A percentile compares a stretch with the other conserved stretches of the same genome.
Conservation (phyloP, 2,797 vertebrate genomes). For the Margarornis squamiger region DNA sequence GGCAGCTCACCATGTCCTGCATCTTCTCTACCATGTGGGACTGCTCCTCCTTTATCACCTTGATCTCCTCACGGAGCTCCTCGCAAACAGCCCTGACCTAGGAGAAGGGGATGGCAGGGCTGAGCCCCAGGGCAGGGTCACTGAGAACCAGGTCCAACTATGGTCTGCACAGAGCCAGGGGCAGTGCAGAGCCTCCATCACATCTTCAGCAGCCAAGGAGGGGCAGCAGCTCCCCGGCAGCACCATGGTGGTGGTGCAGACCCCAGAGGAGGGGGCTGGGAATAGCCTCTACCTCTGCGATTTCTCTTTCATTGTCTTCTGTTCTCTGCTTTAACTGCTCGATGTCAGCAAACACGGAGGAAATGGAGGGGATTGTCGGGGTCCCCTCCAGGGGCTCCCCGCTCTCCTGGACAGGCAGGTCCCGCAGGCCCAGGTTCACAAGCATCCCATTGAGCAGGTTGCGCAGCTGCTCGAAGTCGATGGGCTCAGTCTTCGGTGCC, state of each 20-base stretch:
- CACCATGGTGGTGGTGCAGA: background rate
- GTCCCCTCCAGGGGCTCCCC: background rate
- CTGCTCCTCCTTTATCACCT: slow-evolving; percentile 47
- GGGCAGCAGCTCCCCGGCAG: background rate
- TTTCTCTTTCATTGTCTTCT: background rate
- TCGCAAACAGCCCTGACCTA: slow-evolving; percentile 72
- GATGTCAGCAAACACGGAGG: background rate
- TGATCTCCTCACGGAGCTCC: slow-evolving; percentile 68
- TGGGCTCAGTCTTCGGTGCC: background rate
- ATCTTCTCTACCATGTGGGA: slow-evolving; percentile 50
- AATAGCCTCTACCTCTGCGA: background rate
- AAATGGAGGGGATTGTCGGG: background rate
- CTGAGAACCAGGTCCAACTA: background rate
- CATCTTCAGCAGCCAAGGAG: background rate
- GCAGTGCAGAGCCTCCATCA: background rate
- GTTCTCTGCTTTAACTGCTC: background rate
- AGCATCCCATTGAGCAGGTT: background rate
- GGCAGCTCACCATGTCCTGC: background rate
- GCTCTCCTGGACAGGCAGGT: background rate
- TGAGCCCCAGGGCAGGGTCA: background rate
- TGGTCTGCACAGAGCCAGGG: background rate
- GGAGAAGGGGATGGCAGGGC: background rate
- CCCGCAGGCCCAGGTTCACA: background rate
- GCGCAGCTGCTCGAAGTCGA: background rate
- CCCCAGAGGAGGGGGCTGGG: background rate